Evolutionary conservation across 2,797 vertebrate genomes (phyloP), one percentile per base, ranked within the genome.

Genomic region (Sylvia borin): DNA sequence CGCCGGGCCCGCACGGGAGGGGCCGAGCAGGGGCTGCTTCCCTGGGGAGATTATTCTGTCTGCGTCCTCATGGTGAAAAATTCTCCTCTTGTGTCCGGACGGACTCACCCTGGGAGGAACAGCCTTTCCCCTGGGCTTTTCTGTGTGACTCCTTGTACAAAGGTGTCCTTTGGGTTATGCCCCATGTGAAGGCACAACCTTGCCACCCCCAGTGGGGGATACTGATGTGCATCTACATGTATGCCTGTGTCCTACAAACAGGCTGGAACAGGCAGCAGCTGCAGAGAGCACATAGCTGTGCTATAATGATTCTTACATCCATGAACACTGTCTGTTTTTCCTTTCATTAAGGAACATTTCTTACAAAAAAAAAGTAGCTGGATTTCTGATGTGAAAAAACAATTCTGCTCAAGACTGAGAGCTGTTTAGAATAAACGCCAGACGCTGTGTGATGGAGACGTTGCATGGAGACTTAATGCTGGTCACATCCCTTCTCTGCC

Each of bases 401-500:
- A 91, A 66, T 86, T 62, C 89, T 55, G 64, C 70, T 78, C 87
- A 73, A 90, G 91, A 92, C 91, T 55, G 93, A 95, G 71, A 93
- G 95, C 92, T 95, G 75, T 79, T 96, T 97, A 94, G 94, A 96
- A 92, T 95, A 93, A 94, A 90, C 0, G 68, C 94, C 96, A 96
- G 96, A 94, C 90, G 85, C 85, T 73, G 80, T 93, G 92, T 92
- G 94, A 96, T 96, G 96, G 96, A 95, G 96, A 90, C 85, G 26
- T 90, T 85, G 93, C 88, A 76, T 4, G 27, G 92, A 95, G 88
- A 89, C 91, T 95, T 92, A 93, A 96, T 96, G 96, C 96, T 94
- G 96, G 94, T 97, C 96, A 96, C 96, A 96, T 96, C 95, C 67
- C 57, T 88, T 64, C 93, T 83, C 96, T 91, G 96, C 93, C 90